Evolutionary conservation across 2,113 vertebrate species (phyloP), one percentile per base, ranked within the genome.

Genomic region (Lepidothrix coronata): DNA sequence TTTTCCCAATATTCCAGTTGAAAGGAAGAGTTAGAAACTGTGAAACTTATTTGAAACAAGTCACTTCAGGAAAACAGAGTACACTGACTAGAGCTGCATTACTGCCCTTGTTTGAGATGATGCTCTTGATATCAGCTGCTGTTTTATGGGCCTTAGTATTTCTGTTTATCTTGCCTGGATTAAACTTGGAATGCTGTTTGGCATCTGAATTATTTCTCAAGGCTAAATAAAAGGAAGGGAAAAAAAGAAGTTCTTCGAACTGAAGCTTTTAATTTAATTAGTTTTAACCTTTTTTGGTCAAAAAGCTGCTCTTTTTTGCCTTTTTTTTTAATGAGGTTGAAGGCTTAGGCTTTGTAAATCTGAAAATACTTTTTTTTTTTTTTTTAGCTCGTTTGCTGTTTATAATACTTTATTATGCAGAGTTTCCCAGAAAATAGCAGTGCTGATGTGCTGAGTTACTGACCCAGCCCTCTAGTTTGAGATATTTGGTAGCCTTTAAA

Each of bases 191-290:
- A 93, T 94, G 92, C 48, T 30, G 8, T 59, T 92, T 86, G 85
- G 80, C 83, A 86, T 95, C 43, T 48, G 33, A 96, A 77, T 78
- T 93, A 88, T 91, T 95, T 96, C 79, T 85, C 85, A 85, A 68
- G 96, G 78, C 57, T 86, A 92, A 96, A 95, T 71, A 88, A 92
- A 96, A 94, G 68, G 49, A 70, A n/a, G 28, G 6, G 2, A 9
- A 54, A 71, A 74, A 65, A 17, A 5, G 7, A 25, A 35, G 12
- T 48, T 61, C 24, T 55, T 93, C 24, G 62, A 85, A 22, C 43
- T 41, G 31, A 88, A 72, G 68, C 65, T 93, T 86, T 94, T 76
- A 24, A 37, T 87, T 91, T 73, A 72, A 85, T 92, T 57, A 92
- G 14, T 7, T 86, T 90, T 91, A 46, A 70, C 83, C 68, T 77